Base-by-base conservation (phyloP, 2,888 invertebrate genomes). In the Yponomeuta plumbellus region DNA sequence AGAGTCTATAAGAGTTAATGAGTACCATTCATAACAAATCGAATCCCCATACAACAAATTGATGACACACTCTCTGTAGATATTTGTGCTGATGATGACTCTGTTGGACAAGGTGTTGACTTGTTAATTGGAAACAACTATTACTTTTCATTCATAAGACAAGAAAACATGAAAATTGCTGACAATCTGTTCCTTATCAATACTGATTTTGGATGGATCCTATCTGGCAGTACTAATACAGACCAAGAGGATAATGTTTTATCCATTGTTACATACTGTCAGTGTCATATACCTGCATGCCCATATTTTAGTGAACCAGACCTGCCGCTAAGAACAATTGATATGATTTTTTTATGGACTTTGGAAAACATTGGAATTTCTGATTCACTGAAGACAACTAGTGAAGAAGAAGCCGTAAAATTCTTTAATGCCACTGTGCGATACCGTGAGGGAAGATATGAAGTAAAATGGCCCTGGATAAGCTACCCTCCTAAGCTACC, bases 341-440 rank as follows among this genome's bases (percentile, higher is more conserved):
- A 68, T 26, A 52, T 68, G 10, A 66, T 57, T 17, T 67, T 70
- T 39, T 34, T 70, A 10, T 70, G 68, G 67, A n/a, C 66, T 1
- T 20, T 70, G 0, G 68, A 70, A 22, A 64, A 34, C 26, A 69
- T 69, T 11, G 69, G 68, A 8, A 68, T 69, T 3, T 63, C n/a
- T 0, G 68, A 70, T 17, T 68, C 69, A 11, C 66, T 66, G 3
- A 68, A 70, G 61, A 39, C 66, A 4, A 66, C 68, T 4, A 0
- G 66, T 40, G 56, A 69, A 61, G 69, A 68, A 21, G 52, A 39
- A 66, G 61, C 40, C 8, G 61, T 66, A 4, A 40, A 44, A 22
- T 20, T 39, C n/a, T 66, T 66, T 34, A 66, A 61, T 61, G 52
- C 20, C 3, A 61, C 66, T 6, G 21, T 22, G 1, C 17, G 21